phyloP scores from a whole-genome alignment of 2,113 vertebrate genomes.

The Pelusios castaneus region DNA sequence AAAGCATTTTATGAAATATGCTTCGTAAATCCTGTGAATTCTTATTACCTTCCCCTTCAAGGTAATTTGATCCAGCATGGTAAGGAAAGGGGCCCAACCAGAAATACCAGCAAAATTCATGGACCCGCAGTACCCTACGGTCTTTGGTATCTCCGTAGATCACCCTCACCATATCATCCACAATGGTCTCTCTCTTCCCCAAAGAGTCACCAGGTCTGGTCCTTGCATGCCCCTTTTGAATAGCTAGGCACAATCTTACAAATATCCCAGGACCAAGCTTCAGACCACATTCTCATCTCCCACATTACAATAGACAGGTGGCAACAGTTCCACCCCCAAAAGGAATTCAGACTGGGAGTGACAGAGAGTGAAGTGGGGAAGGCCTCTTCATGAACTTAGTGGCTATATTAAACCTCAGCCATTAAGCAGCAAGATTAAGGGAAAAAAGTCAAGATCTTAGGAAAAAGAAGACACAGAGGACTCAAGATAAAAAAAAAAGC shows the following conservation, averaged over 20 bases:
- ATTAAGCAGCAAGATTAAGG: neutral
- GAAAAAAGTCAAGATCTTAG: constrained; percentile 4
- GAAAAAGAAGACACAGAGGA: constrained; percentile 11
- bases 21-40: neutral
- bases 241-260: neutral
- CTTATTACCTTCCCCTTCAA: neutral
- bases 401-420: neutral
- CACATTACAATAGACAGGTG: neutral
- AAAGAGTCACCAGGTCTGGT: neutral
- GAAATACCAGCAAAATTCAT: neutral
- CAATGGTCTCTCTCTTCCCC: neutral
- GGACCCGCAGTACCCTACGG: neutral
- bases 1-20: neutral
- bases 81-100: neutral
- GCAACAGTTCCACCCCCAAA: neutral
- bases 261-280: neutral
- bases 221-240: neutral
- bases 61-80: neutral
- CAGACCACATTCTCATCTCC: neutral
- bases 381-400: neutral
- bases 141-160: neutral
- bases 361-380: neutral
- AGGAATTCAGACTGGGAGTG: neutral
- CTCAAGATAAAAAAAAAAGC: constrained; percentile 36
- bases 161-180: neutral